A percentile compares a stretch with the other conserved stretches of the same genome.
These are phyloP conservation scores for Cotesia vestalis DNA, from an alignment of 1,140 invertebrate species.

Conservation along the genomic window DNA sequence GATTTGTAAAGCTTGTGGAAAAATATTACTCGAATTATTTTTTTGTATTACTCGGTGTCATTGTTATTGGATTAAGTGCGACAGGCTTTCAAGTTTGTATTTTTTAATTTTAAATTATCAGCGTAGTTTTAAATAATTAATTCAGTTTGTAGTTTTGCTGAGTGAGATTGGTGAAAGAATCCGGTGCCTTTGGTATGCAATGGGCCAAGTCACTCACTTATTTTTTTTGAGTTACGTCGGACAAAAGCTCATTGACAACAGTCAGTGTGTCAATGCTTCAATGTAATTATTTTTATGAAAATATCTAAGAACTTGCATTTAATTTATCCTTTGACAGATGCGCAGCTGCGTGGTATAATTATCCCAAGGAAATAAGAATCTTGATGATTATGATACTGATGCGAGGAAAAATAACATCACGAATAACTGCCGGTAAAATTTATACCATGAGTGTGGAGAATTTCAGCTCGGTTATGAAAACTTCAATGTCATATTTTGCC, in stretches of 20 bases:
- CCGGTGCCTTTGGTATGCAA: not conserved
- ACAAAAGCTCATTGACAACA: conserved; percentile 31
- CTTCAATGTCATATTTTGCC: too few relatives aligned
- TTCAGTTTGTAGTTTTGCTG: not conserved
- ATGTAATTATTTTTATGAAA: too few relatives aligned
- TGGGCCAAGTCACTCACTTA: conserved; percentile 16
- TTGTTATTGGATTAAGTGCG: too few relatives aligned
- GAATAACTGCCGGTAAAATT: not conserved
- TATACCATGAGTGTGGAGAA: not conserved
- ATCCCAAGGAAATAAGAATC: too few relatives aligned
- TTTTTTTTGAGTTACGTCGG: conserved; percentile 30
- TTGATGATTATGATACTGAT: not conserved
- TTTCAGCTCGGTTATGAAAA: not conserved
- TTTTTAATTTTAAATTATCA: not conserved
- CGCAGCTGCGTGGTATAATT: too few relatives aligned
- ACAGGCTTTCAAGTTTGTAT: too few relatives aligned
- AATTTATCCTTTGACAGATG: too few relatives aligned
- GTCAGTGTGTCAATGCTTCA: not conserved
- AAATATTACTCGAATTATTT: too few relatives aligned
- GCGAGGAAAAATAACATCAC: not conserved
- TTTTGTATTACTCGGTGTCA: too few relatives aligned
- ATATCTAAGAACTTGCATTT: too few relatives aligned
- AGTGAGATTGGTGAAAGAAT: not conserved
- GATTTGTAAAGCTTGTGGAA: too few relatives aligned
- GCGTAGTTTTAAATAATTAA: not conserved